Evolutionary conservation across 2,888 invertebrate species (phyloP).

Genomic region (Cremastinae sp.): DNA sequence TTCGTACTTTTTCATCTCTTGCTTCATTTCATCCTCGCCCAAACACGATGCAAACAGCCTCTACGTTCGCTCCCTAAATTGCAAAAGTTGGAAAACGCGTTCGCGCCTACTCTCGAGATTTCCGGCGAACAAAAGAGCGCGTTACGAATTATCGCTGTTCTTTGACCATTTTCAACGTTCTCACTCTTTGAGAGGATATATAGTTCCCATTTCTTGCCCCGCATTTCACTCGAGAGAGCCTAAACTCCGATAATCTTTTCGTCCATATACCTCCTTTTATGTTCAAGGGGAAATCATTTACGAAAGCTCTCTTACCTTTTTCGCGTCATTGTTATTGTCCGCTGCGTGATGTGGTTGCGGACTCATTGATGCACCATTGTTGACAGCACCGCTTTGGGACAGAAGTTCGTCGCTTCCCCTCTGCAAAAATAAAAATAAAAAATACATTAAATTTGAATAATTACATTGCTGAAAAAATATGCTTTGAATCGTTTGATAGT

Average conservation of each 20-base stretch:
- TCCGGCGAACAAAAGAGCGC: slow-evolving; percentile 3
- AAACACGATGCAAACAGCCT: not conserved
- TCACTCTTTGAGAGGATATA: too few relatives aligned
- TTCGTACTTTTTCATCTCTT: slow-evolving; percentile 21
- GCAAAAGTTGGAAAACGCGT: slow-evolving; percentile 52
- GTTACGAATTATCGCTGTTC: slow-evolving; percentile 11
- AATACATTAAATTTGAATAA: slow-evolving; percentile 60
- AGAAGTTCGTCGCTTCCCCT: slow-evolving; percentile 98
- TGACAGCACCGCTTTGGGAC: slow-evolving; percentile 94
- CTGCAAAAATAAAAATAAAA: slow-evolving; percentile 83
- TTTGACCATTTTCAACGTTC: too few relatives aligned
- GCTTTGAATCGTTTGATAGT: too few relatives aligned
- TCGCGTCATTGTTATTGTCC: slow-evolving; percentile 97
- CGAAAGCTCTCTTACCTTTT: slow-evolving; percentile 88
- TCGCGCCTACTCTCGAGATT: slow-evolving; percentile 6
- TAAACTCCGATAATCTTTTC: too few relatives aligned
- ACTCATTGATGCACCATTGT: slow-evolving; percentile 95
- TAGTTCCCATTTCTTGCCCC: too few relatives aligned
- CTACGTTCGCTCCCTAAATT: slow-evolving; percentile 49
- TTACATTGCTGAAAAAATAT: too few relatives aligned
- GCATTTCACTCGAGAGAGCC: too few relatives aligned
- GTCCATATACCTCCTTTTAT: too few relatives aligned
- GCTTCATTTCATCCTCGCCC: slow-evolving; percentile 2
- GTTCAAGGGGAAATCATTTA: not conserved
- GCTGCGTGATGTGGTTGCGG: slow-evolving; percentile 87